These are phyloP conservation scores for Cyclopterus lumpus DNA, from an alignment of 2,797 vertebrate genomes.

Conservation along the genomic window DNA sequence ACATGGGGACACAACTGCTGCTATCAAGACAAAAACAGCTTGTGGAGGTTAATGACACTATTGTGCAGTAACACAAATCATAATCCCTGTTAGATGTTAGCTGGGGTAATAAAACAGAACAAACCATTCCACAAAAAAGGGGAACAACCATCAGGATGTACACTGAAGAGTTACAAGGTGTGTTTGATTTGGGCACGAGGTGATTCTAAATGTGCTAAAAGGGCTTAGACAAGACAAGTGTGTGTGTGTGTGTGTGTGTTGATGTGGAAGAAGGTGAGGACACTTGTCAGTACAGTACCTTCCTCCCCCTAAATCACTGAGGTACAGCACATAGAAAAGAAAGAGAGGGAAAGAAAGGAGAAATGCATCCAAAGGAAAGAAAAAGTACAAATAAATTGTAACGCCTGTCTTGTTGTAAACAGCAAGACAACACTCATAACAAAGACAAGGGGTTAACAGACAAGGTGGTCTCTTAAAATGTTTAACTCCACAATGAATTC, in stretches of 20 bases:
- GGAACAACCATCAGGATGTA: slow-evolving; percentile 54
- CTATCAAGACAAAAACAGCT: slow-evolving; percentile 38
- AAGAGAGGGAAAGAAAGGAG: slow-evolving; percentile 81
- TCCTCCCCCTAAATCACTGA: slow-evolving; percentile 90
- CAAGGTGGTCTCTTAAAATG: slow-evolving; percentile 18
- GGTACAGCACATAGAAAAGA: slow-evolving; percentile 84
- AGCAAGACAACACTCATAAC: slow-evolving; percentile 65
- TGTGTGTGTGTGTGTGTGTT: slow-evolving; percentile 45
- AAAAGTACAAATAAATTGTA: slow-evolving; percentile 71
- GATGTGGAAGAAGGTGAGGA: slow-evolving; percentile 63
- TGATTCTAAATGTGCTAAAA: slow-evolving; percentile 45
- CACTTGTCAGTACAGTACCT: slow-evolving; percentile 85
- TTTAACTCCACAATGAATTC: slow-evolving; percentile 18
- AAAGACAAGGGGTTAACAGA: slow-evolving; percentile 59
- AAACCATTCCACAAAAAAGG: slow-evolving; percentile 40
- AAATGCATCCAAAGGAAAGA: slow-evolving; percentile 80
- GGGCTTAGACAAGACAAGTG: slow-evolving; percentile 58
- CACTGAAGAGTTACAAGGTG: slow-evolving; percentile 42
- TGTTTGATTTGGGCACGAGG: slow-evolving; percentile 54
- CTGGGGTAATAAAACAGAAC: slow-evolving; percentile 43
- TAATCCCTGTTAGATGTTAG: slow-evolving; percentile 45
- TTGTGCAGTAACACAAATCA: slow-evolving; percentile 39
- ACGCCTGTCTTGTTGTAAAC: slow-evolving; percentile 59
- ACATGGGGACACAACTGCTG: slow-evolving; percentile 39
- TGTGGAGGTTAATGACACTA: slow-evolving; percentile 46